Evolutionary conservation across 2,113 vertebrate species (phyloP).

Genomic region (Neolamprologus hecqui): DNA sequence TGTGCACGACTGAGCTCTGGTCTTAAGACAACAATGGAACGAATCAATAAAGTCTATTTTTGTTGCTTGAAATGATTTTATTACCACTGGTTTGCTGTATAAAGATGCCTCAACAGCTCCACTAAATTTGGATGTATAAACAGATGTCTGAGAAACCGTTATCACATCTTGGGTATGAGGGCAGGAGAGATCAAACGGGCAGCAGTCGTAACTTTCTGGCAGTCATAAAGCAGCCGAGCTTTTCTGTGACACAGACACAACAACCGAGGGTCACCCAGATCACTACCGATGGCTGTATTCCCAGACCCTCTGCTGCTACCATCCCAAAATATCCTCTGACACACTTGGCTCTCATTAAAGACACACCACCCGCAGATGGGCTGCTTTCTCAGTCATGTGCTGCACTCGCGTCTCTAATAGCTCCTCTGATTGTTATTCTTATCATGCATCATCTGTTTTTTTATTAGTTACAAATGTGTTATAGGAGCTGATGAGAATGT

Average conservation of each 20-base stretch:
- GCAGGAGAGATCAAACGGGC: not conserved
- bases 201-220: not conserved
- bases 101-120: not conserved
- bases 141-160: not conserved
- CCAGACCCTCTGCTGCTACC: slow-evolving; percentile 7
- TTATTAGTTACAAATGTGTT: not conserved
- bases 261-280: slow-evolving; percentile 20
- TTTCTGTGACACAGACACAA: slow-evolving; percentile 35
- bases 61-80: not conserved
- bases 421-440: not conserved
- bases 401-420: not conserved
- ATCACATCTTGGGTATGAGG: not conserved
- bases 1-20: slow-evolving; percentile 18
- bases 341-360: slow-evolving; percentile 34
- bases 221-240: slow-evolving; percentile 28
- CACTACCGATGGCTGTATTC: slow-evolving; percentile 25
- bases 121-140: not conserved
- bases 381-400: not conserved
- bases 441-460: not conserved
- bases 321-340: slow-evolving; percentile 38
- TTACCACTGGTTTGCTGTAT: not conserved
- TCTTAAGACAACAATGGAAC: slow-evolving; percentile 7
- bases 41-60: slow-evolving; percentile 63
- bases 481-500: not conserved
- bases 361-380: not conserved